Evolutionary conservation across 2,888 invertebrate genomes (phyloP).

Genomic region (Mesoligia furuncula): DNA sequence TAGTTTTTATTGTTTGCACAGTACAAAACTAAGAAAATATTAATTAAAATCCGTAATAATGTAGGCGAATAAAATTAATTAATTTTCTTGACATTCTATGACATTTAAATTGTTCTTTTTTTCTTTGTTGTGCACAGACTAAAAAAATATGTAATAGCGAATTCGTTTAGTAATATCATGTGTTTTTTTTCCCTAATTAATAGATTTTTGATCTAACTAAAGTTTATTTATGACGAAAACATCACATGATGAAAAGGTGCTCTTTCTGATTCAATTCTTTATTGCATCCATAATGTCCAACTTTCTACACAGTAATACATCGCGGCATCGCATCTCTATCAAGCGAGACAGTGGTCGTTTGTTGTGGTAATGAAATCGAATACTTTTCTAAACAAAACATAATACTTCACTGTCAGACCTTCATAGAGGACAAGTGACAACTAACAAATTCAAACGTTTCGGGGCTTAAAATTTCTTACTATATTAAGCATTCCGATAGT

Average conservation of each 20-base stretch:
- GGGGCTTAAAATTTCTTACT: accelerated
- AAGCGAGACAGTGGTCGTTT: too few relatives aligned
- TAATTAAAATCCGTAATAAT: constrained; percentile 25
- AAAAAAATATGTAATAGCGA: not conserved
- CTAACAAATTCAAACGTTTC: constrained; percentile 1
- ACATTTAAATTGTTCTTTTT: constrained; percentile 46
- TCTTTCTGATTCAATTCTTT: not conserved
- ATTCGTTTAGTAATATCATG: constrained; percentile 11
- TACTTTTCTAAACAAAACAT: constrained; percentile 22
- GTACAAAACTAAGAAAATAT: constrained; percentile 38
- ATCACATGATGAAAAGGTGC: not conserved
- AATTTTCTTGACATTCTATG: constrained; percentile 52
- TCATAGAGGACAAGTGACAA: constrained; percentile 4
- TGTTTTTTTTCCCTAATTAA: not conserved
- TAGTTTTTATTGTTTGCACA: constrained; percentile 20
- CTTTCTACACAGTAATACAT: too few relatives aligned
- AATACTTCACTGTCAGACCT: constrained; percentile 1
- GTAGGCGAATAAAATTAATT: constrained; percentile 52
- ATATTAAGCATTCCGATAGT: not conserved
- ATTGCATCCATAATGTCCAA: not conserved
- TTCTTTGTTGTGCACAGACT: constrained; percentile 21
- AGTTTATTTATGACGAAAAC: not conserved
- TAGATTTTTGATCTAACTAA: not conserved
- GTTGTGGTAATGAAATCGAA: not conserved
- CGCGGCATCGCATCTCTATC: too few relatives aligned